Evolutionary conservation across 2,888 invertebrate genomes (phyloP).

Genomic region (Steinernema scapterisci): DNA sequence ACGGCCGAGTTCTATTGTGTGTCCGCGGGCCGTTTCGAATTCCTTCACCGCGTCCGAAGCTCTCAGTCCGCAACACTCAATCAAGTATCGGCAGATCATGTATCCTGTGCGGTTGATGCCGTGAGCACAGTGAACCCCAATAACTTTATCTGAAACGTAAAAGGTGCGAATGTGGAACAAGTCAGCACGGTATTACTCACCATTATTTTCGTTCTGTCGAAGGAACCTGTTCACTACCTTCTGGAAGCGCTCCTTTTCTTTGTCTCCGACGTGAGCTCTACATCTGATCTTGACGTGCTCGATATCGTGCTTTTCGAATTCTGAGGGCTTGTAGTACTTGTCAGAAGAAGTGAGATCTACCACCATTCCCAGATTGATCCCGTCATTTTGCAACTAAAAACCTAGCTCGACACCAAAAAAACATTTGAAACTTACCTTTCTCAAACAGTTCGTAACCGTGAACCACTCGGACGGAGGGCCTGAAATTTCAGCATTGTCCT

Average conservation of each 20-base stretch:
- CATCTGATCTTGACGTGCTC: slow-evolving; percentile 40
- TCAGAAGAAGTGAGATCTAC: slow-evolving; percentile 70
- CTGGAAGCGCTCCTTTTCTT: slow-evolving; percentile 35
- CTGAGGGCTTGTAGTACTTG: slow-evolving; percentile 64
- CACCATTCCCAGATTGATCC: slow-evolving; percentile 67
- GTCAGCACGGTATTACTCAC: no score
- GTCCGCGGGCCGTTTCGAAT: slow-evolving; percentile 43
- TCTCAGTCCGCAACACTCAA: slow-evolving; percentile 34
- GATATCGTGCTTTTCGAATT: slow-evolving; percentile 38
- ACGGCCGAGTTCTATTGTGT: slow-evolving; percentile 40
- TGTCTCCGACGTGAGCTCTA: slow-evolving; percentile 39
- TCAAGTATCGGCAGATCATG: slow-evolving; percentile 69
- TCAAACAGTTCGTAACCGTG: not conserved
- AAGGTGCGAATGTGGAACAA: no score
- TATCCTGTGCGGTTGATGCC: slow-evolving; percentile 72
- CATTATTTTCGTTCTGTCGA: slow-evolving; percentile 31
- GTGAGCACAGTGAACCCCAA: slow-evolving; percentile 72
- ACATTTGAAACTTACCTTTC: not conserved
- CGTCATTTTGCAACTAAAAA: slow-evolving; percentile 33
- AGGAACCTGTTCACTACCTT: slow-evolving; percentile 37
- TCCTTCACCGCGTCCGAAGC: slow-evolving; percentile 37
- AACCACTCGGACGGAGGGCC: slow-evolving; percentile 24
- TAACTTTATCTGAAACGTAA: slow-evolving; percentile 50
- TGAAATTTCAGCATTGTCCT: not conserved
- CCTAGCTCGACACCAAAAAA: not conserved